Evolutionary conservation across 2,113 vertebrate genomes (phyloP).

Genomic region (Calyptomena viridis): DNA sequence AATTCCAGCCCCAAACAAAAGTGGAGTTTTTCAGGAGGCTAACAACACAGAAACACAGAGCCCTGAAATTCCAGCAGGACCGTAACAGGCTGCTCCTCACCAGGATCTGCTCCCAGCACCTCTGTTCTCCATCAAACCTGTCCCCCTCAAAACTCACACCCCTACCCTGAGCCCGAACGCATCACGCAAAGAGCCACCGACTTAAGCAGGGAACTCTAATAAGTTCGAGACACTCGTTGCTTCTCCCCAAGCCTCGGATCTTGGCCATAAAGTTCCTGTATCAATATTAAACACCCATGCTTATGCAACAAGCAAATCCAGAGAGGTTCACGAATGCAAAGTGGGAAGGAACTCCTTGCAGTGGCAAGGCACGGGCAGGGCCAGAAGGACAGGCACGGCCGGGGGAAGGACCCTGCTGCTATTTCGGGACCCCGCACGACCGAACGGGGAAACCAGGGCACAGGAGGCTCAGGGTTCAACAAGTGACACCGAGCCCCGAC

Average conservation of each 20-base stretch:
- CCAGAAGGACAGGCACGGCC: no score
- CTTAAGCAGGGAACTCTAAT: not conserved
- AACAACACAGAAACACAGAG: not conserved
- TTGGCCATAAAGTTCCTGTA: not conserved
- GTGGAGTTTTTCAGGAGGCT: rapidly evolving
- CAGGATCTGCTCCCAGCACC: not conserved
- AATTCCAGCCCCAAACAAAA: not conserved
- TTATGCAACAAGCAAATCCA: not conserved
- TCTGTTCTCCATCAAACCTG: not conserved
- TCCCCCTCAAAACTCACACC: not conserved
- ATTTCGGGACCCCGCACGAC: rapidly evolving
- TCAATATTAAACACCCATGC: not conserved
- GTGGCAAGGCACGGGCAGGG: no score
- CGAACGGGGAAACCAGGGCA: rapidly evolving
- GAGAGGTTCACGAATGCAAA: not conserved
- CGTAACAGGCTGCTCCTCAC: not conserved
- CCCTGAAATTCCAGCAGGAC: not conserved
- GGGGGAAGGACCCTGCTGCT: no score
- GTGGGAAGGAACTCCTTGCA: rapidly evolving
- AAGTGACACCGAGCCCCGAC: not conserved
- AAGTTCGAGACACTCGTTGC: not conserved
- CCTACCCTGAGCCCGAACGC: not conserved
- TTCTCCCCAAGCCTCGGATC: not conserved
- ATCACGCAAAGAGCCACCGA: not conserved
- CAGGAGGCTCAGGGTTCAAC: rapidly evolving